Percentiles rank a stretch among this genome's conserved stretches.
phyloP scores from a whole-genome alignment of 2,797 vertebrate genomes.

The Siniperca undulata region DNA sequence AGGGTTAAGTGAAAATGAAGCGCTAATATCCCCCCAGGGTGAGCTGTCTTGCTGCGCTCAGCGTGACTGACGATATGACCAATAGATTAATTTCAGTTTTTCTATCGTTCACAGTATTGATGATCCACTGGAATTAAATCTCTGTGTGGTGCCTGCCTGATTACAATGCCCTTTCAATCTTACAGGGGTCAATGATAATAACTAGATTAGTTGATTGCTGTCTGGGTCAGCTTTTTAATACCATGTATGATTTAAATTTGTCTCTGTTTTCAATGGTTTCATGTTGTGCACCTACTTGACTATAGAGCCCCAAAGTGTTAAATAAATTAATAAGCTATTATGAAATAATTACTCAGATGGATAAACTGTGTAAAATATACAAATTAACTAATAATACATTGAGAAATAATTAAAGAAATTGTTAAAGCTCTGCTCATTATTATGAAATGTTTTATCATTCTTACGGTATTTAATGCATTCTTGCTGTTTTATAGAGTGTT shows the following conservation, averaged over 20 bases:
- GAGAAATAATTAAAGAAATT: not conserved
- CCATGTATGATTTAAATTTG: constrained; percentile 8
- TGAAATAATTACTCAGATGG: not conserved
- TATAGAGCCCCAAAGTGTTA: not conserved
- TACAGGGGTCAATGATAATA: constrained; percentile 66
- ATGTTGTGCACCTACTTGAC: not conserved
- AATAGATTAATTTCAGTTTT: constrained; percentile 64
- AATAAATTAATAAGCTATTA: not conserved
- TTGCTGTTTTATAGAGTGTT: not conserved
- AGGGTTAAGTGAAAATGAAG: constrained; percentile 66
- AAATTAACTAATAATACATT: not conserved
- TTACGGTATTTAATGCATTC: not conserved
- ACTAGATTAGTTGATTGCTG: constrained; percentile 47
- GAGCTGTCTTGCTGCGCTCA: constrained; percentile 42
- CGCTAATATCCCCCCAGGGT: constrained; percentile 32
- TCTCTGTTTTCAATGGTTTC: not conserved
- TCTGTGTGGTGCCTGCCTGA: constrained; percentile 47
- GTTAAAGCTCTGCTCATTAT: not conserved
- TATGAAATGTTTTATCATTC: not conserved
- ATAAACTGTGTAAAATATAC: not conserved
- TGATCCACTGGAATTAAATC: constrained; percentile 52
- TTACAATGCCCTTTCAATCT: constrained; percentile 54
- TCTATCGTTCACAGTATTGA: constrained; percentile 59
- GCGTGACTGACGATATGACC: constrained; percentile 53
- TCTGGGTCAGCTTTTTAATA: constrained; percentile 35